Conservation (phyloP, 2,797 vertebrate genomes). For the Miichthys miiuy region DNA sequence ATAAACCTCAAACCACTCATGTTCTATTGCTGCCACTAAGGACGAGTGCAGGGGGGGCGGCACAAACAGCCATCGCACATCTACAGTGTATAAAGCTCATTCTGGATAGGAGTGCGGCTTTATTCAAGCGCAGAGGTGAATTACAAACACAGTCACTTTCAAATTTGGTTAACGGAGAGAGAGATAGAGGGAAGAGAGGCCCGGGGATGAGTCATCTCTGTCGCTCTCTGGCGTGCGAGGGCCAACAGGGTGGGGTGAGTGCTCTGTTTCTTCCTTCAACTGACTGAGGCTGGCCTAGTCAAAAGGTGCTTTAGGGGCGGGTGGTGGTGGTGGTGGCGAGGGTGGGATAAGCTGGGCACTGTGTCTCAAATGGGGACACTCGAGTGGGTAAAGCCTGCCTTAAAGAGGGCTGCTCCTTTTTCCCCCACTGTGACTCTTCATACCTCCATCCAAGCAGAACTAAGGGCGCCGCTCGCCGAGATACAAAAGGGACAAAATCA, state of each 20-base stretch:
- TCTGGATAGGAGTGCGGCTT: conserved; percentile 50
- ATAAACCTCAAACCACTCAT: conserved; percentile 80
- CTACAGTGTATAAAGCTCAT: conserved; percentile 66
- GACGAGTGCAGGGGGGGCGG: conserved; percentile 22
- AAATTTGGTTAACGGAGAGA: conserved; percentile 69
- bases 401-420: conserved; percentile 62
- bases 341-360: conserved; percentile 73
- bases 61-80: conserved; percentile 57
- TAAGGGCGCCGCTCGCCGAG: conserved; percentile 73
- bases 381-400: conserved; percentile 79
- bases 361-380: conserved; percentile 80
- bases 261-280: not conserved
- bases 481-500: conserved; percentile 77
- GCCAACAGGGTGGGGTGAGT: conserved; percentile 39
- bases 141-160: conserved; percentile 69
- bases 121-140: conserved; percentile 66
- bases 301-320: conserved; percentile 62
- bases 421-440: conserved; percentile 73
- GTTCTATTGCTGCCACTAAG: conserved; percentile 68
- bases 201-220: conserved; percentile 73
- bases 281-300: conserved; percentile 59
- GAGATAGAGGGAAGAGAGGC: conserved; percentile 31
- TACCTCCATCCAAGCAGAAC: conserved; percentile 78
- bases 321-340: too few species aligned
- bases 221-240: conserved; percentile 46